Percentiles rank a stretch among this genome's conserved stretches.
Evolutionary conservation across 2,888 invertebrate genomes (phyloP).

Genomic region (Mythimna pallens): DNA sequence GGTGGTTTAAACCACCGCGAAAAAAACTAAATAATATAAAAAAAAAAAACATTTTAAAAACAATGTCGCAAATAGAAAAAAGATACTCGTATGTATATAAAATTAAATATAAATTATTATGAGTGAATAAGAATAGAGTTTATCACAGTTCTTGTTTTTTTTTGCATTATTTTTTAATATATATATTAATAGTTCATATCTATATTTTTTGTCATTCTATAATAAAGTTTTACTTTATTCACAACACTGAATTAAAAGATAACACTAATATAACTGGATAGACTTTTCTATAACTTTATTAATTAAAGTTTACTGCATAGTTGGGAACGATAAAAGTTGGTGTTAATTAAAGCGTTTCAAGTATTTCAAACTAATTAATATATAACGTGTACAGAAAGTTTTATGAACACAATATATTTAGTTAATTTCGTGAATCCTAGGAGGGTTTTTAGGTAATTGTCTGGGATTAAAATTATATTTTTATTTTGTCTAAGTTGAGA

Average conservation of each 20-base stretch:
- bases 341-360: slow-evolving; percentile 46
- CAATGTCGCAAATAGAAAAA: too few relatives aligned
- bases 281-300: slow-evolving; percentile 30
- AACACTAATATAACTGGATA: neutral
- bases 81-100: too few relatives aligned
- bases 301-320: slow-evolving; percentile 33
- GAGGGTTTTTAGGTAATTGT: slow-evolving; percentile 12
- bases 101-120: too few relatives aligned
- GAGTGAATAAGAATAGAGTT: too few relatives aligned
- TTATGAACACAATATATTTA: slow-evolving; percentile 2
- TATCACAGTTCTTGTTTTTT: too few relatives aligned
- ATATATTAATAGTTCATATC: neutral
- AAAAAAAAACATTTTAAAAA: too few relatives aligned
- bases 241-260: slow-evolving; percentile 14
- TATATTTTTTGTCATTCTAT: neutral
- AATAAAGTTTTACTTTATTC: neutral
- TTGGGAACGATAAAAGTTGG: slow-evolving; percentile 43
- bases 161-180: neutral
- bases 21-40: too few relatives aligned
- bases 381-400: slow-evolving; percentile 33
- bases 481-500: neutral
- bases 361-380: slow-evolving; percentile 50
- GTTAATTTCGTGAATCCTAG: slow-evolving; percentile 17
- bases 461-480: neutral
- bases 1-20: too few relatives aligned